A percentile compares a stretch with the other conserved stretches of the same genome.
phyloP scores from a whole-genome alignment of 1,140 invertebrate species.

The Drosophila prosaltans region DNA sequence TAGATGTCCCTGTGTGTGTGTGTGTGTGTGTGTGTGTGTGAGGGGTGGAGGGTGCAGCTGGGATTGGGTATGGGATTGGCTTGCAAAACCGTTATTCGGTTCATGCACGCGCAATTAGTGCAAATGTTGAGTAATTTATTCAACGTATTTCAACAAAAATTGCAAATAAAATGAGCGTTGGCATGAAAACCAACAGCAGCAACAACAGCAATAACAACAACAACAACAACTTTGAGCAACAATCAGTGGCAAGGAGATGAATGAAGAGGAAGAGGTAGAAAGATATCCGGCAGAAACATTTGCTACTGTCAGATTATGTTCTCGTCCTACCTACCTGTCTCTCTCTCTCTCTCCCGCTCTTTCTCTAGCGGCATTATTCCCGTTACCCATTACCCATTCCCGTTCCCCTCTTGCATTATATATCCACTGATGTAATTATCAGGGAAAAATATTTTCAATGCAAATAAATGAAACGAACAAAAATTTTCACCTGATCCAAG shows the following conservation, averaged over 20 bases:
- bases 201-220: not conserved
- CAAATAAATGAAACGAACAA: constrained; percentile 7
- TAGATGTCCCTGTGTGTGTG: not conserved
- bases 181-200: not conserved
- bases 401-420: constrained; percentile 3
- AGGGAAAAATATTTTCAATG: constrained; percentile 12
- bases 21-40: not conserved
- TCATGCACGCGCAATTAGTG: constrained; percentile 10
- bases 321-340: not conserved
- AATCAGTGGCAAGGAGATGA: not conserved
- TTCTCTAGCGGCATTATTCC: not conserved
- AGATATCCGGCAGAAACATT: constrained; percentile 10
- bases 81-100: constrained; percentile 3
- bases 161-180: constrained; percentile 5
- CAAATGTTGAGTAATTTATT: constrained; percentile 12
- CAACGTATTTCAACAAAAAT: constrained; percentile 13
- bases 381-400: not conserved
- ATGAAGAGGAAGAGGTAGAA: not conserved
- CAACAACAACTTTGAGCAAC: not conserved
- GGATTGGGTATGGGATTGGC: not conserved
- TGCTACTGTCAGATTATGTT: constrained; percentile 11
- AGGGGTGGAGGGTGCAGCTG: not conserved
- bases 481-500: constrained; percentile 6
- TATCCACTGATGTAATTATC: constrained; percentile 10
- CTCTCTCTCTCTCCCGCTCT: not conserved